These are phyloP conservation scores for Axinella damicornis DNA, from an alignment of 37 sponge, comb jelly and placozoan species.

Conservation along the genomic window DNA sequence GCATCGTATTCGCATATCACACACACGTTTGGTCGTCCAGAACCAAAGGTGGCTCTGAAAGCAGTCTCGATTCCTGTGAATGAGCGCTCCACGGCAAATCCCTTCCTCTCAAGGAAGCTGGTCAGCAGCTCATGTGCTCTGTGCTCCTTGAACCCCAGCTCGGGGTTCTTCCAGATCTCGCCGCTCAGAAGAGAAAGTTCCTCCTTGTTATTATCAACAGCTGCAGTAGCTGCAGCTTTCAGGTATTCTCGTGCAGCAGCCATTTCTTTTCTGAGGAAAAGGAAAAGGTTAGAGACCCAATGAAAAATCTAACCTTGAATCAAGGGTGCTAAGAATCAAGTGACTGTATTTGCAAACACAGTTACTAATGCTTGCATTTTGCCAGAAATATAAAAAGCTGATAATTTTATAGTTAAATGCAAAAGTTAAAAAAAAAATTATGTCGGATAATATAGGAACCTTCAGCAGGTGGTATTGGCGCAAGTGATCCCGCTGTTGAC, in stretches of 20 bases:
- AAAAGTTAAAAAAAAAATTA: too few species aligned
- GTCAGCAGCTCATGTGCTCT: slow-evolving; percentile 80
- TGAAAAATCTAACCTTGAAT: too few species aligned
- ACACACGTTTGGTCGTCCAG: slow-evolving; percentile 67
- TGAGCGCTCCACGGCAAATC: slow-evolving; percentile 76
- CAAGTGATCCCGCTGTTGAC: too few species aligned
- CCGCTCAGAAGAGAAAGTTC: slow-evolving; percentile 45
- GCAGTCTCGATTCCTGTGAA: slow-evolving; percentile 81
- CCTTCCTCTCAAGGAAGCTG: slow-evolving; percentile 69
- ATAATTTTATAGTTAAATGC: too few species aligned
- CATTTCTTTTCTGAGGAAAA: too few species aligned
- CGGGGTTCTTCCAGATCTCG: slow-evolving; percentile 76
- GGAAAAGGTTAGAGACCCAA: too few species aligned
- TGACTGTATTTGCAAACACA: too few species aligned
- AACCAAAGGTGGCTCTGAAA: slow-evolving; percentile 83
- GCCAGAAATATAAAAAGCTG: too few species aligned
- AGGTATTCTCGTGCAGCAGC: background rate
- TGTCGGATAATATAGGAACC: too few species aligned
- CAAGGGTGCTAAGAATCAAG: too few species aligned
- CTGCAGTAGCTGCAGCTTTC: background rate
- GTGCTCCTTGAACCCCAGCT: slow-evolving; percentile 65
- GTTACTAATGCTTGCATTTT: too few species aligned
- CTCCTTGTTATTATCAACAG: slow-evolving; percentile 6
- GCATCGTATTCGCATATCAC: slow-evolving; percentile 95
- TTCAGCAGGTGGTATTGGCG: too few species aligned